Evolutionary conservation across 2,113 vertebrate species (phyloP).

Genomic region (Chiloscyllium plagiosum): DNA sequence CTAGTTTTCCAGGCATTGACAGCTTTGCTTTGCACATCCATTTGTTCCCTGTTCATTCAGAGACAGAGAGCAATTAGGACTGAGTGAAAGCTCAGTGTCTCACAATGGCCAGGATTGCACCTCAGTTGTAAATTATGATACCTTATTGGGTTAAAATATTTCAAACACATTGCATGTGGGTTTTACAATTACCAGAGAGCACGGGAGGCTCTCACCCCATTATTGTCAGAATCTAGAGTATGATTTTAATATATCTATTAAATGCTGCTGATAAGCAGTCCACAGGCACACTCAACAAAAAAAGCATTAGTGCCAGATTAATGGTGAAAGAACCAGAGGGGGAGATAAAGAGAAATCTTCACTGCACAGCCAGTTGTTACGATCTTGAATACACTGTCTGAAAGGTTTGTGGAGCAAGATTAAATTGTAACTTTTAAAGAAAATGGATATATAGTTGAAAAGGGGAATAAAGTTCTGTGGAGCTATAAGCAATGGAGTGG

Average conservation of each 20-base stretch:
- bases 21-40: not conserved
- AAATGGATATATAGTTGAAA: not conserved
- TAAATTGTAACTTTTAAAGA: not conserved
- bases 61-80: not conserved
- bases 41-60: not conserved
- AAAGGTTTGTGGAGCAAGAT: not conserved
- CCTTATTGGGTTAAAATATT: not conserved
- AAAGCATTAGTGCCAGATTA: not conserved
- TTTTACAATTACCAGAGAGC: not conserved
- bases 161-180: not conserved
- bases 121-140: not conserved
- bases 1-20: not conserved
- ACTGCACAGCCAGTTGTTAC: not conserved
- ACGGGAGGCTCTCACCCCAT: not conserved
- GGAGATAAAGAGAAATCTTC: not conserved
- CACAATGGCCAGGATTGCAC: not conserved
- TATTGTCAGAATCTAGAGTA: not conserved
- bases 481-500: not conserved
- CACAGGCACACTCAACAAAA: not conserved
- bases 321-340: not conserved
- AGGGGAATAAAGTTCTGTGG: not conserved
- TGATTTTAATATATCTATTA: not conserved
- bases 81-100: not conserved
- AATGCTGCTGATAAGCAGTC: not conserved
- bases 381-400: not conserved